Evolutionary conservation across 2,797 vertebrate genomes (phyloP), one percentile per base, ranked within the genome.

Genomic region (Hapalemur alaotrensis): DNA sequence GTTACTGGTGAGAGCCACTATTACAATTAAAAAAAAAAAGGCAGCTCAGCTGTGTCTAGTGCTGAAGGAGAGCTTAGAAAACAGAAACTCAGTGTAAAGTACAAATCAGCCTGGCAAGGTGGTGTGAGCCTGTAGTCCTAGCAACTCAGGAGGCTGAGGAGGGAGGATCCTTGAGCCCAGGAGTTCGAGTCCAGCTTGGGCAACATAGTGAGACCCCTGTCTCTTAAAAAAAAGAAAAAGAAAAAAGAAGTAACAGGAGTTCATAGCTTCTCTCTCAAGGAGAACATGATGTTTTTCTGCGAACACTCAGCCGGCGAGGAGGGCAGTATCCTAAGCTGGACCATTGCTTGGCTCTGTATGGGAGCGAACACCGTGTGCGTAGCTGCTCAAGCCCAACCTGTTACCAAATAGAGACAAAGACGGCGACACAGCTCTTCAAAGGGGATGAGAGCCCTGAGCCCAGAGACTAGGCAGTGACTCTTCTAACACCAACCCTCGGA

Each of bases 41-140:
- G 38, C 46, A 69, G 46, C 52, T 96, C 11, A 50, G 35, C 30
- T 14, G 30, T 90, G 59, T 59, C 61, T 32, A 6, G 48, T 0
- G 0, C 76, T 89, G 9, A 81, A 81, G 72, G 52, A 86, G 30
- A n/a, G 22, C 50, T 84, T 48, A 70, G 73, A 69, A 90, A 82
- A 91, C 43, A 88, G n/a, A 92, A 95, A 52, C 28, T 82, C 32
- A 41, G 80, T 14, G 80, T 50, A 69, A 95, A 76, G 83, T 43
- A 61, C 32, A 93, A 73, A 91, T 63, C 38, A 28, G 43, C 32
- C 63, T 67, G 32, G 63, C 32, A 20, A 67, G 32, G 32, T 35
- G 32, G 15, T 67, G 17, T 20, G 32, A 67, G 17, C 63, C 63
- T 67, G 63, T 67, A n/a, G 32, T 67, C 63, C 17, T 32, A 67